Evolutionary conservation across 2,888 invertebrate species (phyloP), one percentile per base, ranked within the genome.

Genomic region (Acleris laterana): DNA sequence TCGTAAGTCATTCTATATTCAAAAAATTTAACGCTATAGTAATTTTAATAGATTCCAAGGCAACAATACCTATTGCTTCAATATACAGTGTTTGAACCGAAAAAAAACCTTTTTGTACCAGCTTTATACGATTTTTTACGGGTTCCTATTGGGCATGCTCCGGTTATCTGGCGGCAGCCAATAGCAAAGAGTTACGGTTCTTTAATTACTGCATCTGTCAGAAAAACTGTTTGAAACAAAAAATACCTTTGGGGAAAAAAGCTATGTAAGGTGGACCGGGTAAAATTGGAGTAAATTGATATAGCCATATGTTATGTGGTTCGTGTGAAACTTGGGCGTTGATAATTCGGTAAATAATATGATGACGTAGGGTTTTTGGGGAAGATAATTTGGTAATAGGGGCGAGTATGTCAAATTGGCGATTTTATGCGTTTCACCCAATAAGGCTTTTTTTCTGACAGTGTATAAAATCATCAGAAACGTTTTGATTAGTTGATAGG

Each of bases 271-370:
- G 74, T 76, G 77, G 76, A 78, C 81, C 88, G 88, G 80, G 77
- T 87, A 85, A 84, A 89, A 89, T 89, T 77, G 87, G 66, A 67
- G 79, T 87, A 88, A 87, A 89, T 88, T 88, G 76, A 76, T 76
- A 79, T 78, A 72, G 69, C 72, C 77, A 77, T 75, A 72, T 77
- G 78, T 68, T 68, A 60, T 67, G 32, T 32, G 32, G 32, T 71
- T 57, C 42, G 48, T 53, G 48, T 38, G n/a, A 59, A 52, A 42
- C 7, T 7, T 53, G 1, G 5, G 71, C 73, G 74, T 73, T 72
- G 66, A 70, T 74, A 74, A 74, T 74, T 70, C 62, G 68, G 70
- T 73, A 70, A 69, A 72, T 74, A 70, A 69, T 62, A 68, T 71
- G 74, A 74, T 77, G 74, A 74, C 70, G 71, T 67, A 48, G 71